Base-by-base conservation (phyloP, 2,888 invertebrate genomes). In the Pachydiplax longipennis region DNA sequence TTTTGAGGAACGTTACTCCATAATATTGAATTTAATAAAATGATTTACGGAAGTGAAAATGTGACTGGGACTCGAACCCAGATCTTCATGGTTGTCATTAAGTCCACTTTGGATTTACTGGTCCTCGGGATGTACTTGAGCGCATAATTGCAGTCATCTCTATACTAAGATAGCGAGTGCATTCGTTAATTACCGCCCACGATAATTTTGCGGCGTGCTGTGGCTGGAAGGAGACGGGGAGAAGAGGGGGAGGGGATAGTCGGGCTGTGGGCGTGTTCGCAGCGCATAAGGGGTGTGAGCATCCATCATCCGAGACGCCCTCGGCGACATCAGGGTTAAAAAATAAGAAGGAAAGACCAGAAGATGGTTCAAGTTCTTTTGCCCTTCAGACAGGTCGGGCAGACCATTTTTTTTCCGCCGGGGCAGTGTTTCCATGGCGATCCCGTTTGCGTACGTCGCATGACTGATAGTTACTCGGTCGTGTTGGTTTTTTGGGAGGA, bases 381-480 rank as follows among this genome's bases (percentile, higher is more conserved):
- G n/a, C 61, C 87, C 65, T 65, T n/a, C 37, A 65, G 87, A 61
- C 61, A 87, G 61, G 37, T 87, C 58, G 31, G 73, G 73, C 31
- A 25, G 73, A 73, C 25, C 5, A 3, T 87, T 87, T 83, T 87
- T 61, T 81, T 65, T 31, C 12, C 0, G 8, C 37, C 35, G 73
- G 5, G 10, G 25, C 31, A 10, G 73, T 18, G 87, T 87, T n/a
- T n/a, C 87, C 61, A 12, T 61, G 58, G 15, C 61, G 35, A 87
- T 87, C 37, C 61, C 4, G 58, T 58, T 83, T 58, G 53, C 53
- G 5, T 53, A 83, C 31, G 65, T n/a, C 35, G 65, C 37, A 35
- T 37, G 87, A 87, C 58, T 61, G 87, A 87, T 87, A 48, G 35
- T 87, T 87, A 73, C 73, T 73, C 73, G 73, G 73, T 73, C 73